Percentiles rank a stretch among this genome's conserved stretches.
Conservation (phyloP, 2,797 vertebrate genomes). For the Limosa lapponica region DNA sequence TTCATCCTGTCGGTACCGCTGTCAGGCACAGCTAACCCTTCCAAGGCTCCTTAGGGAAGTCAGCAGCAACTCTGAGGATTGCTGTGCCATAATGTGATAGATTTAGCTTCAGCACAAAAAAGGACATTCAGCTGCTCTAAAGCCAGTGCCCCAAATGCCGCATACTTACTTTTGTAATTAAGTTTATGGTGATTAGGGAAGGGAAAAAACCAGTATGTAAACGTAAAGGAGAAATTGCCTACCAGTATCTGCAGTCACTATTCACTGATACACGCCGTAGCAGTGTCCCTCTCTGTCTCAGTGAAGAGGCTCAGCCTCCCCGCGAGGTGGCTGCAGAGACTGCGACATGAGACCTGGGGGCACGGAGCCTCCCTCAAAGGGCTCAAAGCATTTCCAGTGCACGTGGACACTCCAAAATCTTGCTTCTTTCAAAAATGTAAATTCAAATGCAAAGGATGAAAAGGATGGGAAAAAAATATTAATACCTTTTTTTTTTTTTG, state of each 20-base stretch:
- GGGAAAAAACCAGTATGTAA: background rate
- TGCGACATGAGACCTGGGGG: rapidly evolving
- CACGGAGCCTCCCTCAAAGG: background rate
- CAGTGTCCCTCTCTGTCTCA: rapidly evolving
- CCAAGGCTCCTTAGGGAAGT: background rate
- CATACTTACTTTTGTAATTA: rapidly evolving
- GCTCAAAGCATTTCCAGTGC: rapidly evolving
- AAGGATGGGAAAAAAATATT: background rate
- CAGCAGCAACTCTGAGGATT: background rate
- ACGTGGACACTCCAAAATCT: rapidly evolving
- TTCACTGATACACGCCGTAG: rapidly evolving
- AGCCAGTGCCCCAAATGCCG: background rate
- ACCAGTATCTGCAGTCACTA: rapidly evolving
- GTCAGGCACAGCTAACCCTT: background rate
- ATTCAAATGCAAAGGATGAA: background rate
- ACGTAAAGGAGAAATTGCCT: background rate
- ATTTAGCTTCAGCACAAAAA: background rate
- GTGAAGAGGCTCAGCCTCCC: background rate
- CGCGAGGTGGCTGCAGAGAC: conserved; percentile 67
- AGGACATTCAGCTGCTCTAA: background rate
- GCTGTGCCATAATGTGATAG: rapidly evolving
- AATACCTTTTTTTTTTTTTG: rapidly evolving
- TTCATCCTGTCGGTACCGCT: background rate
- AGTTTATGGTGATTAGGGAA: rapidly evolving
- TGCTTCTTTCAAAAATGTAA: background rate